These are phyloP conservation scores for Helicoverpa assulta DNA, from an alignment of 2,888 invertebrate genomes.

Conservation along the genomic window DNA sequence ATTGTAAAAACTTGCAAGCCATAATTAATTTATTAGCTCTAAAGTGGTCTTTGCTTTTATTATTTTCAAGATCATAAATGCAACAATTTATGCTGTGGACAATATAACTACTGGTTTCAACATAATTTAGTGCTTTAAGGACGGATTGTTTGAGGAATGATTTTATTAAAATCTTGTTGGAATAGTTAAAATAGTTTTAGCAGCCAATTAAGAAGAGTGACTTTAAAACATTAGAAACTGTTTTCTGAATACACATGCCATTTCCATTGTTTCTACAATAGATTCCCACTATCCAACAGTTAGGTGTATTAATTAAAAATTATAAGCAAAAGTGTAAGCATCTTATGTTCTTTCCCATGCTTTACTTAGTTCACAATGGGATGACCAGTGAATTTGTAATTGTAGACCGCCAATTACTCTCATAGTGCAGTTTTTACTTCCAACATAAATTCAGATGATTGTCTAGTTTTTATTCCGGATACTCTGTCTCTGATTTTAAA, in stretches of 20 bases:
- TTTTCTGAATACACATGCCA: constrained; percentile 76
- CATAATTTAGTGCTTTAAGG: background rate
- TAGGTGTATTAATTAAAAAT: constrained; percentile 84
- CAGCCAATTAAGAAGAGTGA: constrained; percentile 65
- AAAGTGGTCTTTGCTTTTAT: constrained; percentile 47
- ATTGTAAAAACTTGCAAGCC: constrained; percentile 53
- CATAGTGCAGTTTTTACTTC: constrained; percentile 43
- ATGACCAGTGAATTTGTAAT: constrained; percentile 78
- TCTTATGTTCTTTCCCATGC: constrained; percentile 80
- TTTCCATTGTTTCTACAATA: constrained; percentile 77
- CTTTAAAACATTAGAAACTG: constrained; percentile 77
- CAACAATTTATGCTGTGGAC: constrained; percentile 51
- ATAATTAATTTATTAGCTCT: constrained; percentile 62
- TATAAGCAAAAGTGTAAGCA: constrained; percentile 80
- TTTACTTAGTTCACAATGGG: constrained; percentile 81
- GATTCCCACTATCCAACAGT: constrained; percentile 85
- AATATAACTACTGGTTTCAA: background rate
- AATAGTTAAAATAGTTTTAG: constrained; percentile 46
- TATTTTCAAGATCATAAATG: constrained; percentile 54
- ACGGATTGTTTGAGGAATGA: constrained; percentile 2
- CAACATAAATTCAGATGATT: constrained; percentile 33
- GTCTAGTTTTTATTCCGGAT: constrained; percentile 15
- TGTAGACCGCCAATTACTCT: constrained; percentile 61
- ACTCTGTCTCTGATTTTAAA: constrained; percentile 6
- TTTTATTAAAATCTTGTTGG: constrained; percentile 18